Base-by-base conservation (phyloP, 2,888 invertebrate species). In the Melipona beecheii region DNA sequence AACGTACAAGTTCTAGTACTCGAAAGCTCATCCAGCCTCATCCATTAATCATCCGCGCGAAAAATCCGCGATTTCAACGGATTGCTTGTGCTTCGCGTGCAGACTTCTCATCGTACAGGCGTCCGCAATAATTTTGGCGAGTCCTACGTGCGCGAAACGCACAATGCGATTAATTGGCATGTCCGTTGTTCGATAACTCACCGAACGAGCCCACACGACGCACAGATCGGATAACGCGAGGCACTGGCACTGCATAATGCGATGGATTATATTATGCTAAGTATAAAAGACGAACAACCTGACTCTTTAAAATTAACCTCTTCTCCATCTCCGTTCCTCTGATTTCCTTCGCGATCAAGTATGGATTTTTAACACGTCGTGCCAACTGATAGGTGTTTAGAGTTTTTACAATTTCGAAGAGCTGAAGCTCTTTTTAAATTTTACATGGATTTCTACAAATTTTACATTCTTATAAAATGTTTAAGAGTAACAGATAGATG, bases 141-240 rank as follows among this genome's bases (percentile, higher is more conserved):
- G 83, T 75, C 70, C 36, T 56, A 56, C 56, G 73, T 75, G 73
- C 56, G 56, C 43, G 70, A 78, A 74, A 74, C 64, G n/a, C 58
- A 85, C 64, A 72, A 75, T 78, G 64, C 75, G 54, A 74, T 75
- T 81, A 82, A 85, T 86, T 85, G 62, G 36, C 70, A 73, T 70
- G 74, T 71, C 69, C 50, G 15, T 78, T 52, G 36, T 24, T 58
- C 65, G 66, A 82, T 82, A 73, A 58, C 50, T 82, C 64, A 82
- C 66, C 66, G 85, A 75, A 56, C 68, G 71, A 81, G 75, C 78
- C 78, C 62, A 66, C 78, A 50, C 64, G 70, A 66, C 60, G 52
- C 54, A 21, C 50, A 70, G 60, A 85, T 75, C 58, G 69, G 65
- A 74, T 80, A 73, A 80, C 74, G 69, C n/a, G 72, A 69, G 69